Percentiles rank a stretch among this genome's conserved stretches.
Conservation (phyloP, 1,140 invertebrate genomes). For the Aphaenogaster ashmeadi region DNA sequence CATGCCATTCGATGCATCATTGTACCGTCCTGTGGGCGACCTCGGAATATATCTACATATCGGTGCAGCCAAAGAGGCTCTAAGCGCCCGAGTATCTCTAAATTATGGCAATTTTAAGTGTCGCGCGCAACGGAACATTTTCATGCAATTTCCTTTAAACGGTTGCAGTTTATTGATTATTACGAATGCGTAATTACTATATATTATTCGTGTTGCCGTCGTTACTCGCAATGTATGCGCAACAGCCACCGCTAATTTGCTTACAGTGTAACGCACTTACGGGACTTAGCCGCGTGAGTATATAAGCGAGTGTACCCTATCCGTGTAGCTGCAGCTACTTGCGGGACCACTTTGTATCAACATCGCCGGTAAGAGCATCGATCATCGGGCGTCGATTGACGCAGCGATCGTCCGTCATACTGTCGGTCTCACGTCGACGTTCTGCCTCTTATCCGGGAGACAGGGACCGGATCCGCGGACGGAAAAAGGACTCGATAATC, state of each 20-base stretch:
- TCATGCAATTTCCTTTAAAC: not conserved
- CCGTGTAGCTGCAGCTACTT: constrained; percentile 15
- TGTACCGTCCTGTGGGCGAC: constrained; percentile 15
- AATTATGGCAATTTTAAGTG: not conserved
- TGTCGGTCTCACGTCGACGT: constrained; percentile 3
- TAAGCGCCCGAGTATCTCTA: not conserved
- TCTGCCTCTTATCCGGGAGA: not conserved
- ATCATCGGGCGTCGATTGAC: constrained; percentile 22
- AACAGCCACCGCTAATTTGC: constrained; percentile 16
- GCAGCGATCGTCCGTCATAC: constrained; percentile 25
- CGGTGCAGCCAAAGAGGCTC: not conserved
- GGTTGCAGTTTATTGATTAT: constrained; percentile 2
- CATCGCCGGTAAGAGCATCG: constrained; percentile 11
- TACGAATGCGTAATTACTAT: no score
- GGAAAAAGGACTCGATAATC: constrained; percentile 32
- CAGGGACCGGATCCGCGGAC: not conserved
- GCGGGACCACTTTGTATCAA: constrained; percentile 24
- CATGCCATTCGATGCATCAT: constrained; percentile 20
- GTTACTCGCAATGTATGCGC: constrained; percentile 12
- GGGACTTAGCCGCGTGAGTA: not conserved
- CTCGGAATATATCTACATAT: constrained; percentile 55
- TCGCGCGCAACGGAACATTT: not conserved
- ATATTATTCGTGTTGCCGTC: no score
- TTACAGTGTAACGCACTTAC: constrained; percentile 5
- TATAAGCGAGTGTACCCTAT: not conserved